phyloP scores from a whole-genome alignment of 2,888 invertebrate genomes.

The Rhyacophila evoluta region DNA sequence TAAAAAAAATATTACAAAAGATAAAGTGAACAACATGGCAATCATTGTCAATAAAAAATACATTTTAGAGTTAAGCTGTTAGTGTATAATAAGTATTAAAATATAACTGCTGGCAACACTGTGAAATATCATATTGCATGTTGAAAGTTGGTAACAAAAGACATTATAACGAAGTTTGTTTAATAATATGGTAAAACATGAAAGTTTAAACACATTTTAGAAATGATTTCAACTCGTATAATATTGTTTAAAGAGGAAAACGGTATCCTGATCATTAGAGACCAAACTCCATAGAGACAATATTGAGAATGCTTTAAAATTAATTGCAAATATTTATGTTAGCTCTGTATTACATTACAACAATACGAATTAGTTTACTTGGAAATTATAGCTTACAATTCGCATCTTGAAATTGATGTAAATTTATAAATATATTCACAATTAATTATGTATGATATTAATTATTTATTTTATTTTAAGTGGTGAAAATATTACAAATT shows the following conservation, averaged over 20 bases:
- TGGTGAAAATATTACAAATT: too few species aligned
- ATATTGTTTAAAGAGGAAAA: background rate
- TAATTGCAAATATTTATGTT: background rate
- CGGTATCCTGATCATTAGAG: background rate
- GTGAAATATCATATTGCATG: background rate
- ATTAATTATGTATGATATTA: too few species aligned
- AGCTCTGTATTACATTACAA: too few species aligned
- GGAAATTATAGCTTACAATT: too few species aligned
- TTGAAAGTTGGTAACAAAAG: background rate
- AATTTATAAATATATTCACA: too few species aligned
- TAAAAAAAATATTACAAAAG: too few species aligned
- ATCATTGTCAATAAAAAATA: too few species aligned
- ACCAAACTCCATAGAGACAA: background rate
- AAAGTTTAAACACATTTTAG: background rate
- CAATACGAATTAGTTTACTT: too few species aligned
- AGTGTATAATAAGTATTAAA: background rate
- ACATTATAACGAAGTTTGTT: background rate
- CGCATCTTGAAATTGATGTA: too few species aligned
- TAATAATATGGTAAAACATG: background rate
- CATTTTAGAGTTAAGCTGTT: too few species aligned
- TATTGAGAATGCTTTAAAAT: background rate
- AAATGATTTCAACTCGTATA: background rate
- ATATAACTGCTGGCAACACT: background rate
- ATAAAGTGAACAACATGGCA: too few species aligned
- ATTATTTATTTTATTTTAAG: too few species aligned